phyloP scores from a whole-genome alignment of 2,888 invertebrate genomes.

The Gisinianus flammeolus region DNA sequence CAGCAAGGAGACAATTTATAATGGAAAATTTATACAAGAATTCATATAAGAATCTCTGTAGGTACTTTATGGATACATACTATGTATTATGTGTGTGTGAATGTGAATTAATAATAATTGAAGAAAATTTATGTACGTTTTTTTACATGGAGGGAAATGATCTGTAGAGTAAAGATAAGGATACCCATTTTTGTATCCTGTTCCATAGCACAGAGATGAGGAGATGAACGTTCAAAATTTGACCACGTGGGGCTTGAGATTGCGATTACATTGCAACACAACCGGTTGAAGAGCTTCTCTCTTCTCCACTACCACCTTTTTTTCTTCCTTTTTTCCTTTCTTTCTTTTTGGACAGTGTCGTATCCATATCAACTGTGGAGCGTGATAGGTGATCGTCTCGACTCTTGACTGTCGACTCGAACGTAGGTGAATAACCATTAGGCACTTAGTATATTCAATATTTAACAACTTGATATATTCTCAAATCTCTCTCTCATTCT shows the following conservation, averaged over 20 bases:
- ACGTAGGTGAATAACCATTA: slow-evolving; percentile 24
- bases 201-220: not conserved
- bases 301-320: not conserved
- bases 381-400: not conserved
- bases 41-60: too few species aligned
- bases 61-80: not conserved
- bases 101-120: not conserved
- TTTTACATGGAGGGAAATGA: not conserved
- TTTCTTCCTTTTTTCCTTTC: not conserved
- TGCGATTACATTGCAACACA: slow-evolving; percentile 5
- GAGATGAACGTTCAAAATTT: slow-evolving; percentile 21
- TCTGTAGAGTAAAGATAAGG: not conserved
- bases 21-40: too few species aligned
- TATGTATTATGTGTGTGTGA: not conserved
- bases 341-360: not conserved
- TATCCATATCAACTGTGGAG: not conserved
- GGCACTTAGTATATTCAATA: slow-evolving; percentile 15
- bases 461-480: slow-evolving; percentile 9
- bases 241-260: slow-evolving; percentile 25
- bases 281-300: slow-evolving; percentile 14
- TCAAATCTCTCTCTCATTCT: not conserved
- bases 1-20: too few species aligned
- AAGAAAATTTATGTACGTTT: slow-evolving; percentile 4
- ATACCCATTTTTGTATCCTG: slow-evolving; percentile 28
- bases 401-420: not conserved